Base-by-base conservation (phyloP, 2,797 vertebrate species). In the Sebastes taczanowskii region DNA sequence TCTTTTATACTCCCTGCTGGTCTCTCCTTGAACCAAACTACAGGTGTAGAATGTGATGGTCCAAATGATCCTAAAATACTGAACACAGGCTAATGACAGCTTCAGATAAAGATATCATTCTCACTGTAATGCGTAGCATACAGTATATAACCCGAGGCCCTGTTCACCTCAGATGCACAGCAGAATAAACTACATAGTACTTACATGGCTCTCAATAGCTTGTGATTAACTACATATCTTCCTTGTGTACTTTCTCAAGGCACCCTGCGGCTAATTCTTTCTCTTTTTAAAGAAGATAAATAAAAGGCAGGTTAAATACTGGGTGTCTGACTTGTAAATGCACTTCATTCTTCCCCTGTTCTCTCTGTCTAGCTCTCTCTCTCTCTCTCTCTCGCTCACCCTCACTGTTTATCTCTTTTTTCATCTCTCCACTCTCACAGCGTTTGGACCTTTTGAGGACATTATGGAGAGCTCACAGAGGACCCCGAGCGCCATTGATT, bases 251-350 rank as follows among this genome's bases (percentile, higher is more conserved):
- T 69, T 53, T 75, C 42, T 82, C 71, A 38, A 80, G 13, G 11
- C n/a, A 4, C 55, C 89, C 87, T 53, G 42, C 2, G 59, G 88
- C 84, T 74, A 67, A 77, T 77, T 87, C 79, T 34, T 66, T 66
- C 69, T 34, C 49, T 68, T 80, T 46, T 84, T 49, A 85, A 72
- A 71, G 67, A 32, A 69, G 69, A 11, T 27, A 66, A 75, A 81
- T 66, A 86, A 86, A 73, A 86, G 71, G 53, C 16, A 22, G 53
- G 67, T 81, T 82, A 88, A 91, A 88, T 29, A 59, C 82, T 30
- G 6, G 76, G 23, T 87, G 78, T 84, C 65, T 77, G 66, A 55
- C 84, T 79, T 65, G 52, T 90, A 65, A 86, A 83, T 66, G 64
- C 42, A 25, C 14, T 34, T 78, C 38, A 56, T 71, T 84, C 55